phyloP scores from a whole-genome alignment of 2,888 invertebrate species.

The Autographa gamma region DNA sequence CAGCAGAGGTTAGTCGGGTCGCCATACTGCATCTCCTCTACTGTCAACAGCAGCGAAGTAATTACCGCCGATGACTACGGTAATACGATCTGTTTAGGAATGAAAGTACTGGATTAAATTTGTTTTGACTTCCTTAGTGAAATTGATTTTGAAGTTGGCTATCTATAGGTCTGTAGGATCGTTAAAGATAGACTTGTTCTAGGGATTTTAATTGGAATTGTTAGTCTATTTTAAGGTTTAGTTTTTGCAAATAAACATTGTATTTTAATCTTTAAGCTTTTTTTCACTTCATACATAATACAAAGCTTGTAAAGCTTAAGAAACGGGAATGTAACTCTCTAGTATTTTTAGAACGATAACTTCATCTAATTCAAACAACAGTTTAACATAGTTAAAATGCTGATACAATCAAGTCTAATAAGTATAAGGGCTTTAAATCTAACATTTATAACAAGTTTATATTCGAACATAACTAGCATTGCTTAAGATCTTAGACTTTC shows the following conservation, averaged over 20 bases:
- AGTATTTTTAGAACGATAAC: no score
- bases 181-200: background rate
- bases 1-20: constrained; percentile 46
- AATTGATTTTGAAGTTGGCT: constrained; percentile 41
- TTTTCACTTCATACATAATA: no score
- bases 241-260: background rate
- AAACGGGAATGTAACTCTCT: no score
- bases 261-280: background rate
- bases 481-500: background rate
- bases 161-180: constrained; percentile 1
- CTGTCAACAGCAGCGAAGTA: constrained; percentile 55
- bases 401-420: no score
- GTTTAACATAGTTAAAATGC: no score
- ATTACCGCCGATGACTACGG: constrained; percentile 53
- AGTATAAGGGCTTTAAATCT: no score
- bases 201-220: background rate
- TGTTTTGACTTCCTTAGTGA: constrained; percentile 46
- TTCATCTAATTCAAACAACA: no score
- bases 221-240: background rate
- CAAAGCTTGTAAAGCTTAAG: no score
- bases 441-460: background rate
- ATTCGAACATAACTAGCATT: background rate
- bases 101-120: constrained; percentile 49
- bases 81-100: constrained; percentile 55
- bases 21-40: constrained; percentile 50